Percentiles rank a stretch among this genome's conserved stretches.
phyloP scores from a whole-genome alignment of 2,797 vertebrate species.

The Dermochelys coriacea region DNA sequence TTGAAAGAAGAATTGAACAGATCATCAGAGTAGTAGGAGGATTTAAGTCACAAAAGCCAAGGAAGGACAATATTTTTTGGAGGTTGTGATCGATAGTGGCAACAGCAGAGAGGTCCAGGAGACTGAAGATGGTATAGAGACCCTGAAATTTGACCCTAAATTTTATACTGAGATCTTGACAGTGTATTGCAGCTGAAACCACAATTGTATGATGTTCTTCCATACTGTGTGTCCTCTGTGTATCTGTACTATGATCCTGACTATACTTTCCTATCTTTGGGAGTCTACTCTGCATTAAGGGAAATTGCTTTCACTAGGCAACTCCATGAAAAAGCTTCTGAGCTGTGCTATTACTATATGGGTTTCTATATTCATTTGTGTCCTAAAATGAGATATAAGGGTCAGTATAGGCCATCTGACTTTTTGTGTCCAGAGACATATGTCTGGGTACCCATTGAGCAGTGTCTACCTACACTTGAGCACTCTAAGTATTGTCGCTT shows the following conservation, averaged over 20 bases:
- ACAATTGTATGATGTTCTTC: conserved; percentile 88
- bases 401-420: conserved; percentile 94
- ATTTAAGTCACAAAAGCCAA: not conserved
- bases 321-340: too few species aligned
- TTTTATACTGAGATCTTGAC: not conserved
- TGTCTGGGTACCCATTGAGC: conserved; percentile 89
- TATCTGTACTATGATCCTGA: conserved; percentile 98
- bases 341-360: too few species aligned
- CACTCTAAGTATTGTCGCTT: conserved; percentile 89
- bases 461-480: conserved; percentile 89
- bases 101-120: not conserved
- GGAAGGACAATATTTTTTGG: too few species aligned
- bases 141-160: not conserved
- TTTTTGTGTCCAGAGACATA: conserved; percentile 96
- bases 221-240: conserved; percentile 94
- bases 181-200: not conserved
- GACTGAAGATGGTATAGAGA: not conserved
- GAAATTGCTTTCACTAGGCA: too few species aligned
- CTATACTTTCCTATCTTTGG: conserved; percentile 93
- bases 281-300: conserved; percentile 97
- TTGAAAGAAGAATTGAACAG: not conserved
- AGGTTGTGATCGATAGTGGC: not conserved
- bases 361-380: too few species aligned
- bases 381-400: too few species aligned
- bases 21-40: not conserved